phyloP scores from a whole-genome alignment of 2,888 invertebrate genomes.

The Rhabditoides inermis region DNA sequence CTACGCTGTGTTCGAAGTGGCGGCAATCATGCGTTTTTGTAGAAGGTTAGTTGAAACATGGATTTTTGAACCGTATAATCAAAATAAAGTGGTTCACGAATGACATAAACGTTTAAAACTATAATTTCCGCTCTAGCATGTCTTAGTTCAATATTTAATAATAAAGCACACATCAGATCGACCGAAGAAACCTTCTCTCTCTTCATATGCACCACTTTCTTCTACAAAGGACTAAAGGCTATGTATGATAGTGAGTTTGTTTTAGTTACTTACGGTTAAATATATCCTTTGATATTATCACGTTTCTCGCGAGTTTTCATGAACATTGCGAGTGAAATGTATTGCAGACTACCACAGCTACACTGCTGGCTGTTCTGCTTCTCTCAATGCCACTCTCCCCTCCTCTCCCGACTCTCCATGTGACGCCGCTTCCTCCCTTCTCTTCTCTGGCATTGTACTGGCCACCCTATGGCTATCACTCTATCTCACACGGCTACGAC shows the following conservation, averaged over 20 bases:
- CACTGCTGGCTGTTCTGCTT: not conserved
- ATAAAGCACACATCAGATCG: conserved; percentile 2
- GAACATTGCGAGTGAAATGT: too few species aligned
- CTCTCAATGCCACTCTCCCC: too few species aligned
- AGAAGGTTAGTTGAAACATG: conserved; percentile 16
- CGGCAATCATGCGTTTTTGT: conserved; percentile 22
- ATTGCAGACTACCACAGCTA: conserved; percentile 1
- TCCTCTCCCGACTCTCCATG: too few species aligned
- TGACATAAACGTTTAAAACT: too few species aligned
- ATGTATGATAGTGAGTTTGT: conserved; percentile 11
- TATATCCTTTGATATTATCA: not conserved
- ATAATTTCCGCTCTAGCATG: too few species aligned
- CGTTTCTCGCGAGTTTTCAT: too few species aligned
- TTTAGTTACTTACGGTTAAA: not conserved
- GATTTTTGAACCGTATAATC: not conserved
- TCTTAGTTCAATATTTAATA: not conserved
- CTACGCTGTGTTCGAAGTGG: conserved; percentile 19
- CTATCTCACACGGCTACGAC: not conserved
- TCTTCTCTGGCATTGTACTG: not conserved
- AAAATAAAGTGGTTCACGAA: too few species aligned
- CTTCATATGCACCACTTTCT: conserved; percentile 5
- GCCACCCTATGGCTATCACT: conserved; percentile 35
- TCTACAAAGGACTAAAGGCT: conserved; percentile 1
- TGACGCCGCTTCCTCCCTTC: not conserved
- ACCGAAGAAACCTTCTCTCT: conserved; percentile 11